Conservation (phyloP, 2,888 invertebrate genomes). For the Conus canariensis region DNA sequence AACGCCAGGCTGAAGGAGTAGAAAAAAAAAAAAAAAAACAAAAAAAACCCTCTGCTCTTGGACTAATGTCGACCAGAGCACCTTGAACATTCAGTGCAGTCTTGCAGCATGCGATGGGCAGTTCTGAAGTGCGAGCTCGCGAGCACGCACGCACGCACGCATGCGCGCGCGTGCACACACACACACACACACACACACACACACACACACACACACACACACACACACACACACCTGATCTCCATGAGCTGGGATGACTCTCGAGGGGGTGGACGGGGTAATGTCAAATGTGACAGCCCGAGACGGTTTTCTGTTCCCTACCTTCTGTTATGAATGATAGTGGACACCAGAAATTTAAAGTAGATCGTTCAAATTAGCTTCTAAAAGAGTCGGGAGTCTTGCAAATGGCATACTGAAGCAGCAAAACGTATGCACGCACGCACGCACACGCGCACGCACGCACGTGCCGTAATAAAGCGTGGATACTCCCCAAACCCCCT, state of each 20-base stretch:
- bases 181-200: constrained; percentile 21
- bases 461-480: too few species aligned
- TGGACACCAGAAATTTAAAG: not conserved
- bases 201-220: constrained; percentile 14
- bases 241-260: too few species aligned
- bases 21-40: too few species aligned
- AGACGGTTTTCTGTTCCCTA: not conserved
- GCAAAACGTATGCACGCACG: too few species aligned
- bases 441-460: too few species aligned
- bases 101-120: too few species aligned
- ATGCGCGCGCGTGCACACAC: not conserved
- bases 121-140: too few species aligned
- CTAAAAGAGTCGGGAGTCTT: not conserved
- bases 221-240: constrained; percentile 5
- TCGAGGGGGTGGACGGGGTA: not conserved
- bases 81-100: too few species aligned
- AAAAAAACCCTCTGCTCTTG: too few species aligned
- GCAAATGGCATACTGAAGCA: not conserved
- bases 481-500: too few species aligned
- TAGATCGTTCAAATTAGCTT: not conserved
- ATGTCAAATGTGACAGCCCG: not conserved
- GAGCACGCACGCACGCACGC: not conserved
- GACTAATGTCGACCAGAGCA: too few species aligned
- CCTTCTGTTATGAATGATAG: not conserved
- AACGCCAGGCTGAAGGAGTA: too few species aligned